Percentiles rank a stretch among this genome's conserved stretches.
Conservation (phyloP, 2,888 invertebrate species). For the Aradus depressus region DNA sequence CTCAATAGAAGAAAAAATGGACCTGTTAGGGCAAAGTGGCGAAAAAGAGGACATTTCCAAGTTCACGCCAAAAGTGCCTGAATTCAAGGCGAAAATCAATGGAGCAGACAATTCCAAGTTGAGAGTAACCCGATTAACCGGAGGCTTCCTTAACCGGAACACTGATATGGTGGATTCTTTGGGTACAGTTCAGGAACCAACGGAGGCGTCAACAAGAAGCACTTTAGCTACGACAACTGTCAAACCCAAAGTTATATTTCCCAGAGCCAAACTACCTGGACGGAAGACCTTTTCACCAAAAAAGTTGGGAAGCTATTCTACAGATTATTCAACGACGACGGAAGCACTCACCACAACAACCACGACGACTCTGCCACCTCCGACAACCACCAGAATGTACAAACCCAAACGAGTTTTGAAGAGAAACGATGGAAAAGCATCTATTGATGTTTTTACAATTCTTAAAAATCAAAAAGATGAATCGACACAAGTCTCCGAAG, state of each 20-base stretch:
- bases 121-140: slow-evolving; percentile 10
- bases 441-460: slow-evolving; percentile 25
- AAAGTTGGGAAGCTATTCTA: slow-evolving; percentile 1
- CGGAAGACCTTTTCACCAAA: slow-evolving; percentile 5
- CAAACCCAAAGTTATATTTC: slow-evolving; percentile 22
- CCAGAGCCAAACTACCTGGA: slow-evolving; percentile 16
- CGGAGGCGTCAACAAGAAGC: slow-evolving; percentile 6
- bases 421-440: slow-evolving; percentile 21
- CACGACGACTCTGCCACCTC: slow-evolving; percentile 23
- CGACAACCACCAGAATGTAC: slow-evolving; percentile 28
- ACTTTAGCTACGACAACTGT: slow-evolving; percentile 6
- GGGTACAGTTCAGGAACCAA: neutral
- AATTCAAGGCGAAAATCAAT: slow-evolving; percentile 20
- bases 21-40: neutral
- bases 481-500: neutral
- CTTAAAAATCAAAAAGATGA: slow-evolving; percentile 14
- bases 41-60: slow-evolving; percentile 11
- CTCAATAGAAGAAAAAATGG: slow-evolving; percentile 1
- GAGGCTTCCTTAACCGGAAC: slow-evolving; percentile 17
- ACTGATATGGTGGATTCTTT: slow-evolving; percentile 10
- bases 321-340: slow-evolving; percentile 16
- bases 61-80: slow-evolving; percentile 11
- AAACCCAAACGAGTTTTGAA: slow-evolving; percentile 27
- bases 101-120: slow-evolving; percentile 2
- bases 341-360: slow-evolving; percentile 27